Conservation (phyloP, 2,888 invertebrate genomes). For the Electrophaes corylata region DNA sequence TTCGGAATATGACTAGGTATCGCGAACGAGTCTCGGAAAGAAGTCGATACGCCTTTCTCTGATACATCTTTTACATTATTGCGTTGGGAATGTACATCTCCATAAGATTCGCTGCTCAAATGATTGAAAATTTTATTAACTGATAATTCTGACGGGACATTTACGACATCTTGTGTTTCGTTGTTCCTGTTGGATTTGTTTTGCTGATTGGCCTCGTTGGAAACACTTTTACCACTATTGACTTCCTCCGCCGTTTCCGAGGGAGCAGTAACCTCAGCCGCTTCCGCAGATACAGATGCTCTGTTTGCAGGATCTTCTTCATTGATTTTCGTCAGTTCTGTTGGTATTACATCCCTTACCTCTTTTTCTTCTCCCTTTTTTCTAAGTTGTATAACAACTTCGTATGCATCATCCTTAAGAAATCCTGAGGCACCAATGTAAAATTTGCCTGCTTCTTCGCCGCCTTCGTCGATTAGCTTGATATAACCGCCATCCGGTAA, state of each 20-base stretch:
- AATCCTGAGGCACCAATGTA: conserved; percentile 71
- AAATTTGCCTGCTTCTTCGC: conserved; percentile 67
- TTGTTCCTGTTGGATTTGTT: conserved; percentile 9
- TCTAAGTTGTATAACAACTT: conserved; percentile 74
- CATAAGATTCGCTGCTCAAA: conserved; percentile 6
- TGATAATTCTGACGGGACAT: conserved; percentile 6
- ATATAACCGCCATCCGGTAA: conserved; percentile 56
- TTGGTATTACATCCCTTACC: conserved; percentile 26
- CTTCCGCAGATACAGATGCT: conserved; percentile 14
- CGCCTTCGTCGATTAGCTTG: conserved; percentile 61
- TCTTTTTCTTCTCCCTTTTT: conserved; percentile 59
- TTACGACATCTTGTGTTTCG: conserved; percentile 9
- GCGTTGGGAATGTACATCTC: conserved; percentile 2
- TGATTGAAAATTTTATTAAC: not conserved
- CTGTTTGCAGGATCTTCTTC: conserved; percentile 18
- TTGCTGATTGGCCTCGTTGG: conserved; percentile 3
- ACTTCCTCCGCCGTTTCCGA: conserved; percentile 11
- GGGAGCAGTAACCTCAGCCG: not conserved
- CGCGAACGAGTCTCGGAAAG: conserved; percentile 48
- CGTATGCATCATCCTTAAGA: conserved; percentile 70
- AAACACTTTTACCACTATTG: not conserved
- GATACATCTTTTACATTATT: conserved; percentile 34
- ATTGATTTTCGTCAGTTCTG: conserved; percentile 24
- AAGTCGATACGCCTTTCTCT: conserved; percentile 55
- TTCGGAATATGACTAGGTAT: conserved; percentile 43